A percentile compares a stretch with the other conserved stretches of the same genome.
Evolutionary conservation across 2,797 vertebrate genomes (phyloP).

Genomic region (Neosilurus mollespiculum): DNA sequence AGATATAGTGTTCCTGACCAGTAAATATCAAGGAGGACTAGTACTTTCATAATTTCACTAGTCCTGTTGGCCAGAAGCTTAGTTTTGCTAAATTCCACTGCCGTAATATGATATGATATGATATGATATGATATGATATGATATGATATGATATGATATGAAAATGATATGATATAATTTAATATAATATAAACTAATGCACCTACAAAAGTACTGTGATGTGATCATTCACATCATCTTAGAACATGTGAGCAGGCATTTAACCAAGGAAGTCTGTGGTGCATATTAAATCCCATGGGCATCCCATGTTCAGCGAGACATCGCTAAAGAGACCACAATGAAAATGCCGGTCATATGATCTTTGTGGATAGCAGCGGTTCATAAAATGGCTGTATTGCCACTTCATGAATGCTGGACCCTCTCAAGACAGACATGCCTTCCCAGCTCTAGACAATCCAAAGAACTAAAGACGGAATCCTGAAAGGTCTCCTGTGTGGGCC

Average conservation of each 20-base stretch:
- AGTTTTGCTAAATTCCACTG: no score
- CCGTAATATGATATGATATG: neutral
- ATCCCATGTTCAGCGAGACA: neutral
- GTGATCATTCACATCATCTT: neutral
- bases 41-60: no score
- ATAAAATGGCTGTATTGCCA: slow-evolving; percentile 4
- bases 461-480: neutral
- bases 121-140: neutral
- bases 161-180: no score
- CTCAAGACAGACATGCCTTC: neutral
- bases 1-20: no score
- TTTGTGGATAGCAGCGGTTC: neutral
- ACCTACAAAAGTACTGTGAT: no score
- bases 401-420: neutral
- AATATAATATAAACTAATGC: no score
- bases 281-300: neutral
- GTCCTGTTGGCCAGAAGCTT: no score
- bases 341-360: slow-evolving; percentile 22
- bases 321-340: slow-evolving; percentile 11
- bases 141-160: neutral
- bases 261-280: neutral
- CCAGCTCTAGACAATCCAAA: neutral
- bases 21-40: no score
- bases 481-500: neutral
- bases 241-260: neutral